These are phyloP conservation scores for Hemicordylus capensis DNA, from an alignment of 2,113 vertebrate genomes.

Conservation along the genomic window DNA sequence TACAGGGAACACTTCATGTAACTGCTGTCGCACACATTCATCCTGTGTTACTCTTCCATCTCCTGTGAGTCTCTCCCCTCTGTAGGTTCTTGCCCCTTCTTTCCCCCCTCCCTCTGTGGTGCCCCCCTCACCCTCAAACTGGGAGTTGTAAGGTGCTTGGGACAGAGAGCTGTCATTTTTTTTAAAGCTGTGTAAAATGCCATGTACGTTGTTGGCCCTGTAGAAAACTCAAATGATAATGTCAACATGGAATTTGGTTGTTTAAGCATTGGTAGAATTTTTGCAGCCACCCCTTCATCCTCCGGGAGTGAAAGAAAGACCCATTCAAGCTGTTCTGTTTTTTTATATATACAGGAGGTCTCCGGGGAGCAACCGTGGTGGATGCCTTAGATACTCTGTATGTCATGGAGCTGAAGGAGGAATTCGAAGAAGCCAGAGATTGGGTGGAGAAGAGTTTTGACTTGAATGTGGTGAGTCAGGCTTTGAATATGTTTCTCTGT, in stretches of 20 bases:
- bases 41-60: too few relatives aligned
- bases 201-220: not conserved
- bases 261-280: not conserved
- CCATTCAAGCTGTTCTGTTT: not conserved
- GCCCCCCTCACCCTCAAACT: not conserved
- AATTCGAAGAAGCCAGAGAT: conserved; percentile 92
- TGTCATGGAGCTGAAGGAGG: conserved; percentile 94
- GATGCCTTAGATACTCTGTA: conserved; percentile 96
- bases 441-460: conserved; percentile 94
- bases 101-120: too few relatives aligned
- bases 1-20: too few relatives aligned
- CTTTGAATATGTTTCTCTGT: conserved; percentile 21
- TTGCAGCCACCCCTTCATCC: not conserved
- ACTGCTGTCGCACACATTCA: not conserved
- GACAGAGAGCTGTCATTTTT: too few relatives aligned
- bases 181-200: not conserved
- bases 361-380: conserved; percentile 91
- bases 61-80: not conserved
- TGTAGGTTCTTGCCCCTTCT: too few relatives aligned
- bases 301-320: not conserved
- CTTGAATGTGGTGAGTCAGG: conserved; percentile 88
- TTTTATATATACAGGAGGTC: conserved; percentile 82
- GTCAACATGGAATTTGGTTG: too few relatives aligned
- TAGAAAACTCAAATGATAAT: not conserved
- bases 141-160: not conserved